phyloP scores from a whole-genome alignment of 1,140 invertebrate genomes.

The Amphibalanus amphitrite region DNA sequence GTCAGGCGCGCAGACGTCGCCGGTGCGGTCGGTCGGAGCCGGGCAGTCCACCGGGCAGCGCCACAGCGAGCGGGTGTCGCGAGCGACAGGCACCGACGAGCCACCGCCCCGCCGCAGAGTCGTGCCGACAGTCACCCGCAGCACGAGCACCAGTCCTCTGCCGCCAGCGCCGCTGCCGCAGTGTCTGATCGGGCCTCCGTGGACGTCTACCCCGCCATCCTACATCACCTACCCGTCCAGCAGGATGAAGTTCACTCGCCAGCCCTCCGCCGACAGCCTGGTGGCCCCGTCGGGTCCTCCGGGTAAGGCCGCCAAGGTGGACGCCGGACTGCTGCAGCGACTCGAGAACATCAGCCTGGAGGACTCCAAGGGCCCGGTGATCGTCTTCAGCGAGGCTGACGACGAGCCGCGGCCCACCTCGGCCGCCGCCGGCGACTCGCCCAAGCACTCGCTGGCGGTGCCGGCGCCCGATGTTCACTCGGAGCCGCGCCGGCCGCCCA shows the following conservation, averaged over 20 bases:
- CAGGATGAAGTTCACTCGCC: constrained; percentile 9
- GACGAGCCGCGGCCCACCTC: constrained; percentile 8
- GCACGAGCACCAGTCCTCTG: not conserved
- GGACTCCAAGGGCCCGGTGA: constrained; percentile 9
- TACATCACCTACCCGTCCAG: not conserved
- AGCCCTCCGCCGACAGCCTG: not conserved
- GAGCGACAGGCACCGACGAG: not conserved
- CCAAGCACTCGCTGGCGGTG: not conserved
- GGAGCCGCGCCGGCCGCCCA: not conserved
- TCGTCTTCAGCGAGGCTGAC: constrained; percentile 13
- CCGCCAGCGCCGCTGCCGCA: too few species aligned
- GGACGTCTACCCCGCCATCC: constrained; percentile 1
- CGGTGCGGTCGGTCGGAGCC: too few species aligned
- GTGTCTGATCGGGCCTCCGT: too few species aligned
- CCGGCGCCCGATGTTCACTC: not conserved
- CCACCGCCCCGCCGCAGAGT: too few species aligned
- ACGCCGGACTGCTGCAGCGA: not conserved
- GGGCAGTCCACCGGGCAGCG: not conserved
- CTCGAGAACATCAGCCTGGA: not conserved
- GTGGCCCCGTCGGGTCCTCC: not conserved
- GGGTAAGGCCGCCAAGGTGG: not conserved
- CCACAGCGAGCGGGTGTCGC: not conserved
- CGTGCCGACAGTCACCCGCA: not conserved
- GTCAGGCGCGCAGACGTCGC: not conserved
- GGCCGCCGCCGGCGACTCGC: not conserved